A percentile compares a stretch with the other conserved stretches of the same genome.
Evolutionary conservation across 2,888 invertebrate species (phyloP).

Genomic region (Drosophila barbarae): DNA sequence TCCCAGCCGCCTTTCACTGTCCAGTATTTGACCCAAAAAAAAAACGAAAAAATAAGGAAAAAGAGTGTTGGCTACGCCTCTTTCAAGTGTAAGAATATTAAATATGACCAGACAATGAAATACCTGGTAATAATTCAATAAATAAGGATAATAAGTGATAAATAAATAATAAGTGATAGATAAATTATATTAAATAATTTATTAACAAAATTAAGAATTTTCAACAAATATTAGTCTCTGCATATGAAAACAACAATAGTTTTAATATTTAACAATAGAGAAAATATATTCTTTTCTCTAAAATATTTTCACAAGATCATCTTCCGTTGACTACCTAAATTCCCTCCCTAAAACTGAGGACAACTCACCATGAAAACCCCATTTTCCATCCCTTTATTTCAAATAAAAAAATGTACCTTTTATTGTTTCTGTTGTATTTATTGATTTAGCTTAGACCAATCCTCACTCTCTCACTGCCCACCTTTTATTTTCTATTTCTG

Average conservation of each 20-base stretch:
- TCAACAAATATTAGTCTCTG: background rate
- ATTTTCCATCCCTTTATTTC: background rate
- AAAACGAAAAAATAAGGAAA: background rate
- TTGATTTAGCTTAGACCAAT: constrained; percentile 15
- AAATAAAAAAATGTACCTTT: background rate
- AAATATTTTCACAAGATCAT: background rate
- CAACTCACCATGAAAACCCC: constrained; percentile 2
- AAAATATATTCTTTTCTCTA: background rate
- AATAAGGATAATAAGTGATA: background rate
- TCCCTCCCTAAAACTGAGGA: background rate
- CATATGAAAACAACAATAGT: background rate
- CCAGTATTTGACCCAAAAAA: constrained; percentile 40
- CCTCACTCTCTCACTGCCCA: background rate
- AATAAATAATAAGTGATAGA: no score
- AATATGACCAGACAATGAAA: background rate
- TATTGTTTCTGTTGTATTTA: constrained; percentile 18
- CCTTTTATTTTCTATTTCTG: constrained; percentile 3
- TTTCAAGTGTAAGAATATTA: background rate
- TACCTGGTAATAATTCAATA: background rate
- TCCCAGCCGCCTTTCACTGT: constrained; percentile 33
- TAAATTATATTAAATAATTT: background rate
- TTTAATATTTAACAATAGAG: no score
- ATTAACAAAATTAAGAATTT: background rate
- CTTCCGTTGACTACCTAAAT: background rate
- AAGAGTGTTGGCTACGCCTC: constrained; percentile 1